Evolutionary conservation across 2,113 vertebrate genomes (phyloP).

Genomic region (Platichthys flesus): DNA sequence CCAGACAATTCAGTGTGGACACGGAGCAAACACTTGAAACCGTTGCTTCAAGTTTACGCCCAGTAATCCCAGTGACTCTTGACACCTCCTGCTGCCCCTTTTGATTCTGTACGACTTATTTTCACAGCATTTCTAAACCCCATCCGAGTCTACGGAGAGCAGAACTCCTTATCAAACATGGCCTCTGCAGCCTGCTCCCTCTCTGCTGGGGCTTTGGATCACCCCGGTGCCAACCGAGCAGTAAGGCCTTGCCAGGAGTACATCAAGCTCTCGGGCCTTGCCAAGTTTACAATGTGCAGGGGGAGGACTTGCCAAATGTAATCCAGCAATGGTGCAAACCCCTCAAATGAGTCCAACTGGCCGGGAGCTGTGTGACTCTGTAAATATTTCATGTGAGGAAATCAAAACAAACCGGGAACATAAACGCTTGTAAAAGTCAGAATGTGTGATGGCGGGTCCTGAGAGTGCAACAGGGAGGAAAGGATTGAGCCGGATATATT

Average conservation of each 20-base stretch:
- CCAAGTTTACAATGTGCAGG: slow-evolving; percentile 40
- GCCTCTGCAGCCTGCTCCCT: slow-evolving; percentile 46
- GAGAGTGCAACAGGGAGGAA: not conserved
- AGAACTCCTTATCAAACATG: slow-evolving; percentile 38
- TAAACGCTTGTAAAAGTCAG: not conserved
- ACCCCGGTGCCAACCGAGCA: slow-evolving; percentile 30
- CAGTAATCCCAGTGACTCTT: slow-evolving; percentile 2
- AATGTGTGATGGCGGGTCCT: not conserved
- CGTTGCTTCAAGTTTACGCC: not conserved
- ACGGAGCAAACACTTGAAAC: slow-evolving; percentile 4
- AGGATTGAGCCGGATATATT: not conserved
- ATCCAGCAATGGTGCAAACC: slow-evolving; percentile 42
- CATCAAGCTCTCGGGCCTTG: slow-evolving; percentile 26
- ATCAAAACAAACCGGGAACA: not conserved
- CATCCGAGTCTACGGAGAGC: slow-evolving; percentile 15
- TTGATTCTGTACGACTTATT: not conserved
- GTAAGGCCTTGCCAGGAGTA: slow-evolving; percentile 30
- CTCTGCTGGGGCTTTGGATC: slow-evolving; percentile 36
- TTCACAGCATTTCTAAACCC: slow-evolving; percentile 23
- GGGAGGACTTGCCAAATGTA: slow-evolving; percentile 38
- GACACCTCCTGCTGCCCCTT: not conserved
- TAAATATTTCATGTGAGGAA: slow-evolving; percentile 25
- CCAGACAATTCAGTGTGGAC: not conserved
- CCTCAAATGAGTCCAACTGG: slow-evolving; percentile 38
- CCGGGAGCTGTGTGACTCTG: slow-evolving; percentile 1